A percentile compares a stretch with the other conserved stretches of the same genome.
Evolutionary conservation across 2,797 vertebrate genomes (phyloP).

Genomic region (Periparus ater): DNA sequence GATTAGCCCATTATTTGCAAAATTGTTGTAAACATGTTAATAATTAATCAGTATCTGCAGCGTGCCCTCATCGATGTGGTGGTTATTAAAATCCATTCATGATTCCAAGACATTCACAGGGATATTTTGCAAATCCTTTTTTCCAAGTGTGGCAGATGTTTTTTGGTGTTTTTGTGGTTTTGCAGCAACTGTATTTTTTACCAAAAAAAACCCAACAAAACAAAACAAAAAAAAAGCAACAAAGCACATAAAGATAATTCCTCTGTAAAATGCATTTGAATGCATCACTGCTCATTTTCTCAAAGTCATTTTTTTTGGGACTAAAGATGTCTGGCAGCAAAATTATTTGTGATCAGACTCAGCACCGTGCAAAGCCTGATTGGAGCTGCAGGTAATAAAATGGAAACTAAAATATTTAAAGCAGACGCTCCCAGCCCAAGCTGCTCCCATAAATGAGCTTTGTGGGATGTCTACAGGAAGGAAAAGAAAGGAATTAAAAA

Average conservation of each 20-base stretch:
- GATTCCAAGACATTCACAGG: not conserved
- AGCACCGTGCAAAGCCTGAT: not conserved
- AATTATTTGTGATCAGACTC: not conserved
- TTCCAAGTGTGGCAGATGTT: fast-evolving
- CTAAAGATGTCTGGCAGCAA: not conserved
- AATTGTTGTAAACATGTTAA: not conserved
- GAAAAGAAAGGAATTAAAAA: not conserved
- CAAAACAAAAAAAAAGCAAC: fast-evolving
- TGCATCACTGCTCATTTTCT: not conserved
- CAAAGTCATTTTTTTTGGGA: not conserved
- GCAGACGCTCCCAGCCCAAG: not conserved
- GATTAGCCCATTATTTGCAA: constrained; percentile 31
- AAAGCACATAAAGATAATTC: not conserved
- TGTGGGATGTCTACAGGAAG: not conserved
- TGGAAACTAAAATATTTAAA: not conserved
- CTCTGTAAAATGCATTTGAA: not conserved
- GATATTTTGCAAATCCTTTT: not conserved
- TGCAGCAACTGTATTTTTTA: not conserved
- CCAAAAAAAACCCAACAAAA: fast-evolving
- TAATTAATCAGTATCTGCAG: not conserved
- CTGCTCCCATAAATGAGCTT: not conserved
- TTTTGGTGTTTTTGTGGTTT: not conserved
- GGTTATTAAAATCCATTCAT: not conserved
- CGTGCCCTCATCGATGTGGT: not conserved
- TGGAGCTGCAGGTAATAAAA: not conserved